Evolutionary conservation across 2,797 vertebrate species (phyloP).

Genomic region (Poeciliopsis turneri): DNA sequence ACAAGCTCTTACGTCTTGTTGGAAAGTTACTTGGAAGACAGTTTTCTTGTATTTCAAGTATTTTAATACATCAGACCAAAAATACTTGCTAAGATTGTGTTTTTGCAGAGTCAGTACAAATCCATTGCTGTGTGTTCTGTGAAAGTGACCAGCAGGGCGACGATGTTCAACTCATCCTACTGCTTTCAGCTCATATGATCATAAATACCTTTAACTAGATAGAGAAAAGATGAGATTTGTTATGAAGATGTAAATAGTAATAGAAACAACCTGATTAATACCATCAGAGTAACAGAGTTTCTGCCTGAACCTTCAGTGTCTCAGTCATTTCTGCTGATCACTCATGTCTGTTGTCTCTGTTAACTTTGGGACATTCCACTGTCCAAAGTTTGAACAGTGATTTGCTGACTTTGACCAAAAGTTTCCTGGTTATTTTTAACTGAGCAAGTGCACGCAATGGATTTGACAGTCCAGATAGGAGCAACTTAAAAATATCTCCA

Average conservation of each 20-base stretch:
- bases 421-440: slow-evolving; percentile 20
- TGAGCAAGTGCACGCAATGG: slow-evolving; percentile 7
- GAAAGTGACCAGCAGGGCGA: neutral
- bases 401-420: slow-evolving; percentile 13
- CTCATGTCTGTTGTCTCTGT: neutral
- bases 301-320: neutral
- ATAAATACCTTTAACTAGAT: neutral
- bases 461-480: slow-evolving; percentile 19
- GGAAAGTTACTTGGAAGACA: too few species aligned
- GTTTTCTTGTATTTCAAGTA: too few species aligned
- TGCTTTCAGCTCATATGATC: neutral
- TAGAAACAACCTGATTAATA: neutral
- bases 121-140: neutral
- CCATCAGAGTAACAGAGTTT: neutral
- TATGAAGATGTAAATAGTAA: neutral
- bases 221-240: neutral
- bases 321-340: neutral
- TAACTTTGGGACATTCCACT: neutral
- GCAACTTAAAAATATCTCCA: slow-evolving; percentile 16
- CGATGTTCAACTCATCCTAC: neutral
- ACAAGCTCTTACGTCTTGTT: too few species aligned
- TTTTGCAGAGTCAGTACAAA: neutral
- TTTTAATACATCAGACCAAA: too few species aligned
- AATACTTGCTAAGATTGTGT: too few species aligned
- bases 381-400: neutral